Evolutionary conservation across 2,113 vertebrate genomes (phyloP), one percentile per base, ranked within the genome.

Genomic region (Xiphorhynchus elegans): DNA sequence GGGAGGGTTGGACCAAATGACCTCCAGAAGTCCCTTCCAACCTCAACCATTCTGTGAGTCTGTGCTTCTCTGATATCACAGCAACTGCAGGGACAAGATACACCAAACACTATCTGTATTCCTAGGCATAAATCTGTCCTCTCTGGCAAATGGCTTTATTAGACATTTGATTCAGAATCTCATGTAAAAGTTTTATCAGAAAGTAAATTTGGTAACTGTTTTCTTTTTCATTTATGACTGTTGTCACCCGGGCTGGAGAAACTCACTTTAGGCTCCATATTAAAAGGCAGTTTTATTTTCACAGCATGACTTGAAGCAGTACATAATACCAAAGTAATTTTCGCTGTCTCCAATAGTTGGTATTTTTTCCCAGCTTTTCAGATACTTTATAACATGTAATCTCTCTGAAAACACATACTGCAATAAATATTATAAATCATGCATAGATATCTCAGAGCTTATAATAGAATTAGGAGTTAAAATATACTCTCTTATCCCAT

Each of bases 261-360:
- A 82, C 10, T 20, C 68, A 89, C 69, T 80, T 55, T 21, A 68
- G 42, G 46, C 58, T 90, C 53, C 47, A 13, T 39, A 89, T 87
- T 84, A 90, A 94, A 87, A 76, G 39, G 64, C 39, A 72, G 50
- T 78, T 89, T 93, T 93, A 79, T 69, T 87, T 52, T 96, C 87
- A 95, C 68, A 78, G 47, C 28, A 74, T 75, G 50, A 67, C 60
- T 90, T 72, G 26, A 89, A 93, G 67, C 53, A 63, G 42, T 95
- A 85, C 20, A 40, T 67, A 93, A 79, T 55, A 81, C 29, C 26
- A 19, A 96, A 95, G 75, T 74, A 0, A 96, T 96, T 92, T 87
- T 93, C 49, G 26, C 15, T 74, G 52, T 89, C 78, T 73, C 56
- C 76, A 94, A 68, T 66, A 92, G 83, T 14, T 67, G 35, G n/a